phyloP scores from a whole-genome alignment of 2,888 invertebrate species.

The Tenthredo scrophulariae region DNA sequence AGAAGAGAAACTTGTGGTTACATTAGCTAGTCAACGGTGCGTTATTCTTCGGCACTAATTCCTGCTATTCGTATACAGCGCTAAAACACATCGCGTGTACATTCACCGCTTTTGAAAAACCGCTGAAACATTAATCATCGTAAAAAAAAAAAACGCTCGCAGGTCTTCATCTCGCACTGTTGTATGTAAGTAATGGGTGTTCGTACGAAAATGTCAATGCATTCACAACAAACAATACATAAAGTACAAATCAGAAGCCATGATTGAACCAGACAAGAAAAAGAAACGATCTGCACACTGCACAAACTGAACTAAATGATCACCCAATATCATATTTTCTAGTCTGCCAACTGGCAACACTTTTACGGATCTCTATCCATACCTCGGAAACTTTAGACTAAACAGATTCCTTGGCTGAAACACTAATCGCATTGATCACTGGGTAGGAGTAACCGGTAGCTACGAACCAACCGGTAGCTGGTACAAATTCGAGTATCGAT shows the following conservation, averaged over 20 bases:
- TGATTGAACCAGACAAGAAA: background rate
- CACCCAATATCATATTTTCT: background rate
- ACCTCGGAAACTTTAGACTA: background rate
- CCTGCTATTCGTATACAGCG: background rate
- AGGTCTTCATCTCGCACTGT: background rate
- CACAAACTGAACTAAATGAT: background rate
- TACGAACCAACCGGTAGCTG: conserved; percentile 47
- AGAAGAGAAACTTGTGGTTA: background rate
- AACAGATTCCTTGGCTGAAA: conserved; percentile 20
- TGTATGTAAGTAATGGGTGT: conserved; percentile 24
- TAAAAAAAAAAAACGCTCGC: background rate
- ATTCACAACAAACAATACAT: conserved; percentile 22
- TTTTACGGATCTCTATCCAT: background rate
- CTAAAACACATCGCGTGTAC: background rate
- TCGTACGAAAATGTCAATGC: conserved; percentile 36
- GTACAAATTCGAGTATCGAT: background rate
- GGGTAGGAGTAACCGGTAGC: conserved; percentile 61
- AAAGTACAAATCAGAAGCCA: background rate
- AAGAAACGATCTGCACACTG: background rate
- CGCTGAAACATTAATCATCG: background rate
- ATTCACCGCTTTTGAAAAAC: background rate
- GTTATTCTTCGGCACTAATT: background rate
- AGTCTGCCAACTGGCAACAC: conserved; percentile 2
- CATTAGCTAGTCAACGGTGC: background rate
- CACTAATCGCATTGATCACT: conserved; percentile 57